Conservation (phyloP, 2,113 vertebrate species). For the Mustela nigripes region DNA sequence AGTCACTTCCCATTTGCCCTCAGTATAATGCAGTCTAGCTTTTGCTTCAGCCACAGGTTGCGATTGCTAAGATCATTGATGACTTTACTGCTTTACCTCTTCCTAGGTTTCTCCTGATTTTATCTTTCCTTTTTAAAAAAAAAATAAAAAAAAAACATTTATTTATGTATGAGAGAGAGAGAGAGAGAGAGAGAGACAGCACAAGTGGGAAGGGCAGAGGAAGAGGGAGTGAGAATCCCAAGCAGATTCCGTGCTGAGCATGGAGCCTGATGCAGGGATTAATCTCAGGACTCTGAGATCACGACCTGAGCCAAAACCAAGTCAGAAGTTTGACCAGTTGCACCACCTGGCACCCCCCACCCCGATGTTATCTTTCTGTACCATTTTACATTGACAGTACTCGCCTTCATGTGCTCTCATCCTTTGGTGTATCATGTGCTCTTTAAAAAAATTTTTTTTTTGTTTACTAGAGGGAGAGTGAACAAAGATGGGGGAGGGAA, state of each 20-base stretch:
- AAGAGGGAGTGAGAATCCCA: background rate
- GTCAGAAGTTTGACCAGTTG: background rate
- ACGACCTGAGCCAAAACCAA: background rate
- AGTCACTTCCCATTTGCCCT: background rate
- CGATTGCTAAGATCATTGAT: background rate
- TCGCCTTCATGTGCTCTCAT: background rate
- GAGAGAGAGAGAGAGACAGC: background rate
- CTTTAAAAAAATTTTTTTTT: no score
- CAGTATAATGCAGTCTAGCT: fast-evolving
- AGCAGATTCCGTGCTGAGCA: background rate
- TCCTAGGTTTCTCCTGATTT: background rate
- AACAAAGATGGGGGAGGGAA: background rate
- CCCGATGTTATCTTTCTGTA: background rate
- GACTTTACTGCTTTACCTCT: background rate
- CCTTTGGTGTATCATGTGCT: background rate
- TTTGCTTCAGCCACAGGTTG: background rate
- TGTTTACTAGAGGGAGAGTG: background rate
- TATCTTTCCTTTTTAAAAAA: background rate
- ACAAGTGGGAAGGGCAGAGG: background rate
- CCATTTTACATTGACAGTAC: background rate
- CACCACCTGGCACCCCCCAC: background rate
- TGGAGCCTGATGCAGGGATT: background rate
- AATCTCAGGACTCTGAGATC: background rate
- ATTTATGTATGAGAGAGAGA: background rate
- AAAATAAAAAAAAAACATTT: background rate